phyloP scores from a whole-genome alignment of 2,888 invertebrate species.

The Sphaeridia pumilis region DNA sequence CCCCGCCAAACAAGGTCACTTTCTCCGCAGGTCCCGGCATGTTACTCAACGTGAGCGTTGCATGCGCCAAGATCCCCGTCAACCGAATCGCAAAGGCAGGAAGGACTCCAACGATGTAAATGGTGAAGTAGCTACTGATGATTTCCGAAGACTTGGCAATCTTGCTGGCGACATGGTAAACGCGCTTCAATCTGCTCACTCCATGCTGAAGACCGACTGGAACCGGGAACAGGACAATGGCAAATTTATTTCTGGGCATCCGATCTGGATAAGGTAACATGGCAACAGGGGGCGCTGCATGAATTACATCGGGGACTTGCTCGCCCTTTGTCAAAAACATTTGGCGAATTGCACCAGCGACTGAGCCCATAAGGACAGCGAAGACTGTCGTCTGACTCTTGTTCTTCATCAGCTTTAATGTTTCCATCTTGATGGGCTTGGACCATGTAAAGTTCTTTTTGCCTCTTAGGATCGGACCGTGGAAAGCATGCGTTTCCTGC shows the following conservation, averaged over 20 bases:
- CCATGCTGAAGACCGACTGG: constrained; percentile 16
- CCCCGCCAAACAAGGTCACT: constrained; percentile 13
- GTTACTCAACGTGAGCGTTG: constrained; percentile 17
- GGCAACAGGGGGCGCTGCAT: constrained; percentile 30
- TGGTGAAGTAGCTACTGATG: constrained; percentile 12
- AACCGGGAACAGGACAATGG: constrained; percentile 25
- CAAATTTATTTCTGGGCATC: constrained; percentile 30
- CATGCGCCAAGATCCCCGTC: constrained; percentile 18
- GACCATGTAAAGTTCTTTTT: constrained; percentile 31
- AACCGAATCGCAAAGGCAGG: constrained; percentile 8
- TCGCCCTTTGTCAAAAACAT: constrained; percentile 16
- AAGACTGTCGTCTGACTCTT: constrained; percentile 22
- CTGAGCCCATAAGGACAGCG: constrained; percentile 22
- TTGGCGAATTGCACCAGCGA: constrained; percentile 26
- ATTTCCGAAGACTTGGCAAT: constrained; percentile 17
- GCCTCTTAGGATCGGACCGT: constrained; percentile 22
- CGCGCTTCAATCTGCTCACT: constrained; percentile 16
- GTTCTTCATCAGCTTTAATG: constrained; percentile 27
- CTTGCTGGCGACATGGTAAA: constrained; percentile 10
- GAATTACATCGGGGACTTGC: constrained; percentile 15
- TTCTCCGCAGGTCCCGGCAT: constrained; percentile 18
- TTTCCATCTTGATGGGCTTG: constrained; percentile 23
- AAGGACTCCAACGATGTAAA: constrained; percentile 16
- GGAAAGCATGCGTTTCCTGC: constrained; percentile 15
- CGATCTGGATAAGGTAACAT: constrained; percentile 31